Evolutionary conservation across 2,113 vertebrate genomes (phyloP).

Genomic region (Hippocampus abdominalis): DNA sequence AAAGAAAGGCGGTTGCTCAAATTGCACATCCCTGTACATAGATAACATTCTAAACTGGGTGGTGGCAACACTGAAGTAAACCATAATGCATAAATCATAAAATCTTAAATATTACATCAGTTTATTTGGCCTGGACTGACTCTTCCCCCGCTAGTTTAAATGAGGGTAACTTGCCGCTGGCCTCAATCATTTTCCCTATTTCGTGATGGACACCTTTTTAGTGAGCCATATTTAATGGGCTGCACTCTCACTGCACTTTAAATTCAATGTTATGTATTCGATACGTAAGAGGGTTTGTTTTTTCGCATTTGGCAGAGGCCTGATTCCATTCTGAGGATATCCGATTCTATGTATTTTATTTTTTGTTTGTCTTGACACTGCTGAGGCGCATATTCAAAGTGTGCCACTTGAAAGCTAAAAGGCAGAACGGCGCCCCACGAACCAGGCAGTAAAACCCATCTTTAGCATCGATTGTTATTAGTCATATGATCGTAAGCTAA

Average conservation of each 20-base stretch:
- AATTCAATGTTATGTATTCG: neutral
- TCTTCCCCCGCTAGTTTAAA: neutral
- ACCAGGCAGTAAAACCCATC: neutral
- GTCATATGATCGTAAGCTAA: conserved; percentile 18
- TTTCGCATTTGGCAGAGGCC: neutral
- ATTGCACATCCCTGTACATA: neutral
- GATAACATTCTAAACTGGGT: neutral
- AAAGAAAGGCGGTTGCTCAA: neutral
- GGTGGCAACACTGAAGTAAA: neutral
- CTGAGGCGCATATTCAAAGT: neutral
- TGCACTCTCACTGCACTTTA: neutral
- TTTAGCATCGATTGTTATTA: neutral
- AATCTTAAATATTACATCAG: neutral
- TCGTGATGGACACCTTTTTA: too few relatives aligned
- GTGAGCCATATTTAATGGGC: too few relatives aligned
- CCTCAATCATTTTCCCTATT: neutral
- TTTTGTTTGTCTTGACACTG: neutral
- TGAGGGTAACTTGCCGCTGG: neutral
- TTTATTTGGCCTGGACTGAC: neutral
- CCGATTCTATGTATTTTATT: too few relatives aligned
- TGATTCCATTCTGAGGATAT: neutral
- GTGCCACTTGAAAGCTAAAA: neutral
- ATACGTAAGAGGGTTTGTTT: neutral
- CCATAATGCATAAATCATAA: neutral
- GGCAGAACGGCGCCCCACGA: neutral